A percentile compares a stretch with the other conserved stretches of the same genome.
Evolutionary conservation across 2,888 invertebrate species (phyloP).

Genomic region (Rhingia rostrata): DNA sequence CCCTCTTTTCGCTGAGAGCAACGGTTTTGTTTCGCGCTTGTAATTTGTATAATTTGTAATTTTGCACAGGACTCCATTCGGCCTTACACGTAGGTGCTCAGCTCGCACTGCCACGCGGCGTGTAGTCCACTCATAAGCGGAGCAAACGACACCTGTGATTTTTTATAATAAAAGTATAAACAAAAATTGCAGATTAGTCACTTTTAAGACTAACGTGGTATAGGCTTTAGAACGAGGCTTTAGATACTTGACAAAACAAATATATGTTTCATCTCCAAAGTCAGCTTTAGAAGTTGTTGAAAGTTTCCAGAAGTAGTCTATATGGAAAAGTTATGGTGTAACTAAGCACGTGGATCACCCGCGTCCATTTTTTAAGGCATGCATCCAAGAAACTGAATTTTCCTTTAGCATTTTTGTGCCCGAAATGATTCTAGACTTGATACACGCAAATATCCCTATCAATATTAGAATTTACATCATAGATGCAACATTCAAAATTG

Average conservation of each 20-base stretch:
- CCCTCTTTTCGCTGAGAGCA: too few relatives aligned
- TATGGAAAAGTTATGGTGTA: conserved; percentile 5
- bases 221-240: neutral
- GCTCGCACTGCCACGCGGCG: too few relatives aligned
- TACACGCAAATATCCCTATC: neutral
- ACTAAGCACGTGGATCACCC: neutral
- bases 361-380: neutral
- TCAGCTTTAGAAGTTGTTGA: conserved; percentile 17
- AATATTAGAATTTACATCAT: neutral
- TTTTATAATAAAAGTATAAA: too few relatives aligned
- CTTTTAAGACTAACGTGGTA: too few relatives aligned
- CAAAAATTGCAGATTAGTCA: too few relatives aligned
- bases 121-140: too few relatives aligned
- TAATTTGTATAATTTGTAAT: too few relatives aligned
- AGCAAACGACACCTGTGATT: too few relatives aligned
- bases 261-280: conserved; percentile 12
- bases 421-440: neutral
- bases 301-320: conserved; percentile 1
- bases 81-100: too few relatives aligned
- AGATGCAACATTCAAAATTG: neutral
- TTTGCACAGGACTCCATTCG: too few relatives aligned
- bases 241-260: neutral
- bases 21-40: too few relatives aligned
- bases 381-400: neutral
- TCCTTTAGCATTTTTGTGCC: conserved; percentile 9